A percentile compares a stretch with the other conserved stretches of the same genome.
Evolutionary conservation across 2,888 invertebrate genomes (phyloP).

Genomic region (Siphlonurus alternatus): DNA sequence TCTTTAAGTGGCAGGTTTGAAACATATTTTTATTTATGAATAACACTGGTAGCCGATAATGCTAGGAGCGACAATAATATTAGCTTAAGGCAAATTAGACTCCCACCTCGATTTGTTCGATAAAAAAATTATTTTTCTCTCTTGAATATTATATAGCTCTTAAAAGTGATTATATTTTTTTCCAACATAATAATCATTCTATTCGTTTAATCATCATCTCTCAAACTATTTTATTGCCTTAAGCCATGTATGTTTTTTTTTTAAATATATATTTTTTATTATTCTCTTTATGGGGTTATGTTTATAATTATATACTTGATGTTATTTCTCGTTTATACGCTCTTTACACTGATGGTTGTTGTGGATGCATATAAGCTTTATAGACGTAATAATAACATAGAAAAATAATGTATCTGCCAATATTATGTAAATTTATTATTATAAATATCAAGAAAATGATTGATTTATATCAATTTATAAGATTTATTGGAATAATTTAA

Average conservation of each 20-base stretch:
- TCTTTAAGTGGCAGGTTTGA: no score
- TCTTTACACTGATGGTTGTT: no score
- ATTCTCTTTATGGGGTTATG: not conserved
- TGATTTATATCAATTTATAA: not conserved
- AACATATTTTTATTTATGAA: not conserved
- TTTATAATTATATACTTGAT: not conserved
- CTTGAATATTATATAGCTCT: not conserved
- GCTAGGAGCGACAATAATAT: slow-evolving; percentile 1
- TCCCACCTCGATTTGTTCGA: not conserved
- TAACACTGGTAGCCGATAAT: slow-evolving; percentile 1
- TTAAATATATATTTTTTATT: not conserved
- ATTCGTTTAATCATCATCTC: not conserved
- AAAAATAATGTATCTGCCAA: not conserved
- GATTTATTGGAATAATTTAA: not conserved
- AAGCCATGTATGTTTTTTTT: not conserved
- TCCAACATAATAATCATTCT: not conserved
- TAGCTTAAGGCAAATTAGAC: not conserved
- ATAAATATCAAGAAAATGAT: not conserved
- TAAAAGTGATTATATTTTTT: not conserved
- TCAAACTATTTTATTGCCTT: not conserved
- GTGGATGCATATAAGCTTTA: no score
- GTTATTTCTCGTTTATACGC: not conserved
- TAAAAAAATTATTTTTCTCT: no score
- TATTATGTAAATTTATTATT: not conserved
- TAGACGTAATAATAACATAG: not conserved